Evolutionary conservation across 2,888 invertebrate species (phyloP).

Genomic region (Malthinus flaveolus): DNA sequence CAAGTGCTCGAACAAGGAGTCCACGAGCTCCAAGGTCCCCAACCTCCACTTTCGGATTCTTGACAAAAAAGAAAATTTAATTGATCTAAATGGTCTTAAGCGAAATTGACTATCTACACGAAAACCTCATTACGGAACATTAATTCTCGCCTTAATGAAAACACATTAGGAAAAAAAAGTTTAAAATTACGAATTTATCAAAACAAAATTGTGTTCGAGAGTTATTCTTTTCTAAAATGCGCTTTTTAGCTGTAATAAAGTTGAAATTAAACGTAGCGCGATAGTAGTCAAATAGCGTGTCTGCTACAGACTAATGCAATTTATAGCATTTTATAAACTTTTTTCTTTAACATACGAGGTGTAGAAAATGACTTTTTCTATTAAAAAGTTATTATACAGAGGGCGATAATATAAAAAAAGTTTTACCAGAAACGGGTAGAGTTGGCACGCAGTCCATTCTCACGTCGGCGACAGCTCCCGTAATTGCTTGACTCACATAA

Average conservation of each 20-base stretch:
- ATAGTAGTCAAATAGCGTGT: constrained; percentile 8
- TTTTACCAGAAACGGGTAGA: constrained; percentile 73
- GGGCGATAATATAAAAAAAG: too few relatives aligned
- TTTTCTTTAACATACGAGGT: too few relatives aligned
- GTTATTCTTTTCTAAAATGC: constrained; percentile 9
- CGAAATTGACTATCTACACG: too few relatives aligned
- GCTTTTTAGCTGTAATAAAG: constrained; percentile 15
- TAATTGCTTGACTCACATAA: constrained; percentile 83
- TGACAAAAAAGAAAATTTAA: constrained; percentile 24
- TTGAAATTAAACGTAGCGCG: constrained; percentile 18
- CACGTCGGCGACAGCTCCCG: constrained; percentile 83
- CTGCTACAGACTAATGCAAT: constrained; percentile 14
- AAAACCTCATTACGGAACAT: neutral
- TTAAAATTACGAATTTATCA: constrained; percentile 12
- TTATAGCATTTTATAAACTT: constrained; percentile 3
- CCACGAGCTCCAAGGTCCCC: constrained; percentile 84
- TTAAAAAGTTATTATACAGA: too few relatives aligned
- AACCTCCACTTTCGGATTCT: constrained; percentile 78
- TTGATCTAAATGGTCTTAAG: too few relatives aligned
- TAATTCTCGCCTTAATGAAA: constrained; percentile 10
- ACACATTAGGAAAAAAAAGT: constrained; percentile 1
- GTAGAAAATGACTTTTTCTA: too few relatives aligned
- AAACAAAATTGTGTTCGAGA: constrained; percentile 9
- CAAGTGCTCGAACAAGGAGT: constrained; percentile 79
- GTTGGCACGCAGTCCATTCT: constrained; percentile 85